A percentile compares a stretch with the other conserved stretches of the same genome.
Conservation (phyloP, 1,140 invertebrate species). For the Drosophila setifemur region DNA sequence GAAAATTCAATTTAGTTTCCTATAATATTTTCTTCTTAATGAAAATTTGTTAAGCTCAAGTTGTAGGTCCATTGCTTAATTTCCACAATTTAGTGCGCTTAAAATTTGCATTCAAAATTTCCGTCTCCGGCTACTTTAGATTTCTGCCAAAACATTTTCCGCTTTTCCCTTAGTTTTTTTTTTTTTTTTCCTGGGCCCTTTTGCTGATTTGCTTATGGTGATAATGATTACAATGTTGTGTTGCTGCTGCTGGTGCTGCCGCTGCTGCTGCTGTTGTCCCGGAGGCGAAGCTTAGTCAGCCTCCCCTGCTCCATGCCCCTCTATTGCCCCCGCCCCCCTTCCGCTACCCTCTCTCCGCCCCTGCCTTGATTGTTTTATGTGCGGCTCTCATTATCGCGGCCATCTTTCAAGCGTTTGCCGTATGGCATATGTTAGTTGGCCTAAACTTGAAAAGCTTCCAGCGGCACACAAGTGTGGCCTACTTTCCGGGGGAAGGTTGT, state of each 20-base stretch:
- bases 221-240: constrained; percentile 74
- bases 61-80: too few species aligned
- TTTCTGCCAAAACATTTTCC: not conserved
- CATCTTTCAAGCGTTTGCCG: constrained; percentile 69
- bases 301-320: not conserved
- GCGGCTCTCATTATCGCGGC: constrained; percentile 62
- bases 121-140: too few species aligned
- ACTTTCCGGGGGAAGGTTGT: constrained; percentile 36
- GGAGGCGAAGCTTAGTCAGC: not conserved
- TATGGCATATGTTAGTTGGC: constrained; percentile 77
- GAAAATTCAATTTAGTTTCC: too few species aligned
- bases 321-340: not conserved
- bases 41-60: too few species aligned
- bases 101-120: too few species aligned
- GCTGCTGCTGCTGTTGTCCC: too few species aligned
- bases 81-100: too few species aligned
- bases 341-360: not conserved
- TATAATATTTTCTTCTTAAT: too few species aligned
- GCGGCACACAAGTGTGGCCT: constrained; percentile 61
- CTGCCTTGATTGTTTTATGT: constrained; percentile 30
- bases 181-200: constrained; percentile 33
- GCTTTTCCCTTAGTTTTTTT: constrained; percentile 1
- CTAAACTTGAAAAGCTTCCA: constrained; percentile 72
- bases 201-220: constrained; percentile 74
- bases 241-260: constrained; percentile 45